Percentiles rank a stretch among this genome's conserved stretches.
phyloP scores from a whole-genome alignment of 1,140 invertebrate genomes.

The Diorhabda elongata region DNA sequence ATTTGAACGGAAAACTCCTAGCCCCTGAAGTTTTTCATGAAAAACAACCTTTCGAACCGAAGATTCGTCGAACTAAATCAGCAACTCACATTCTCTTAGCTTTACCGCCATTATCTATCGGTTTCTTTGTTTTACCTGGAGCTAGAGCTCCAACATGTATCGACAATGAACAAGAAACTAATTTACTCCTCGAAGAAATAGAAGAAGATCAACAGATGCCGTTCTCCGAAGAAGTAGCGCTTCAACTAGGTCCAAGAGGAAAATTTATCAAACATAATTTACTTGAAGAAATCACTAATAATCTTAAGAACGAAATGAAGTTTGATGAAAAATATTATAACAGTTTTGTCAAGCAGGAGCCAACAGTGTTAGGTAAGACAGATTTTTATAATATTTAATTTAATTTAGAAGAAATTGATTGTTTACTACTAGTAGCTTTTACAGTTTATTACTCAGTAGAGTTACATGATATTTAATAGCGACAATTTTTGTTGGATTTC shows the following conservation, averaged over 20 bases:
- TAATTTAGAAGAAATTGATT: no score
- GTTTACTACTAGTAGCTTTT: no score
- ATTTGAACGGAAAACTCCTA: conserved; percentile 37
- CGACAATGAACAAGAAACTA: conserved; percentile 33
- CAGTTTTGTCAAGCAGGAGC: background rate
- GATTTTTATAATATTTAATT: no score
- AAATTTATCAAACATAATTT: conserved; percentile 7
- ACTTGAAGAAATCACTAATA: conserved; percentile 1
- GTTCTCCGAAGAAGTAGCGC: conserved; percentile 26
- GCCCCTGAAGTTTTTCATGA: conserved; percentile 28
- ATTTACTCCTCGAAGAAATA: conserved; percentile 37
- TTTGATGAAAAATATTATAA: conserved; percentile 13
- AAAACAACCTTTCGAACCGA: conserved; percentile 30
- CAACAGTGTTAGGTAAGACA: no score
- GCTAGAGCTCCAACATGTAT: conserved; percentile 38
- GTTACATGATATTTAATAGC: no score
- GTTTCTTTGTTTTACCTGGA: conserved; percentile 41
- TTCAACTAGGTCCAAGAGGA: conserved; percentile 14
- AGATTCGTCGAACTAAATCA: conserved; percentile 36
- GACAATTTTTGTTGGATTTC: no score
- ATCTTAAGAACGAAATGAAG: conserved; percentile 14
- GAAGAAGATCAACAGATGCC: conserved; percentile 32
- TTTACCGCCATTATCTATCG: conserved; percentile 36
- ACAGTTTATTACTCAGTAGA: no score
- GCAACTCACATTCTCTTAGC: conserved; percentile 30